phyloP scores from a whole-genome alignment of 2,888 invertebrate genomes.

The Drosophila kanekoi region DNA sequence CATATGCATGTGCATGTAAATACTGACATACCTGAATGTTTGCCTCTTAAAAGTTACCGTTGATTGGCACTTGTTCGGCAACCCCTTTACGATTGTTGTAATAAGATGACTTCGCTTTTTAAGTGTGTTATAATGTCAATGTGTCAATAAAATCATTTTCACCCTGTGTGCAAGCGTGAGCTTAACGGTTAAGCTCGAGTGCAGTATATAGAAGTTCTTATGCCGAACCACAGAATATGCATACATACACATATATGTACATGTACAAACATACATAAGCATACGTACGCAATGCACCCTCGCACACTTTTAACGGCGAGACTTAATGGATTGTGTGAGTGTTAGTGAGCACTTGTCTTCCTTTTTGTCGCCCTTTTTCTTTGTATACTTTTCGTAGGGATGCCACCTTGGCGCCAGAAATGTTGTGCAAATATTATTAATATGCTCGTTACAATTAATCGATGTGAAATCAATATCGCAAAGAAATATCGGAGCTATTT shows the following conservation, averaged over 20 bases:
- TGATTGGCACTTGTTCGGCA: conserved; percentile 36
- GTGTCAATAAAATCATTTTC: conserved; percentile 48
- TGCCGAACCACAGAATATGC: background rate
- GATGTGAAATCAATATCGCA: no score
- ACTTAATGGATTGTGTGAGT: no score
- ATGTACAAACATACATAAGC: no score
- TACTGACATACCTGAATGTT: conserved; percentile 5
- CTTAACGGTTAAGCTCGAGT: conserved; percentile 30
- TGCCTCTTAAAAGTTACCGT: conserved; percentile 36
- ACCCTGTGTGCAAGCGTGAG: conserved; percentile 25
- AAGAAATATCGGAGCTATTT: no score
- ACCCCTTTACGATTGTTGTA: conserved; percentile 48
- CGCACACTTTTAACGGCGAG: no score
- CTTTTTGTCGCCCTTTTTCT: background rate
- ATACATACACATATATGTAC: no score
- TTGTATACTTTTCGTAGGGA: background rate
- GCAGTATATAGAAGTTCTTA: background rate
- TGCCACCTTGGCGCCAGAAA: conserved; percentile 2
- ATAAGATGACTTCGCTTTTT: conserved; percentile 33
- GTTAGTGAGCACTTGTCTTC: no score
- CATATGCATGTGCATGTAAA: background rate
- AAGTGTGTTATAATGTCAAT: conserved; percentile 54
- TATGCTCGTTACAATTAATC: no score
- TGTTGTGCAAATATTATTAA: background rate
- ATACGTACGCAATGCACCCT: no score